Base-by-base conservation (phyloP, 2,797 vertebrate species). In the Sebastiscus albofasciatus region DNA sequence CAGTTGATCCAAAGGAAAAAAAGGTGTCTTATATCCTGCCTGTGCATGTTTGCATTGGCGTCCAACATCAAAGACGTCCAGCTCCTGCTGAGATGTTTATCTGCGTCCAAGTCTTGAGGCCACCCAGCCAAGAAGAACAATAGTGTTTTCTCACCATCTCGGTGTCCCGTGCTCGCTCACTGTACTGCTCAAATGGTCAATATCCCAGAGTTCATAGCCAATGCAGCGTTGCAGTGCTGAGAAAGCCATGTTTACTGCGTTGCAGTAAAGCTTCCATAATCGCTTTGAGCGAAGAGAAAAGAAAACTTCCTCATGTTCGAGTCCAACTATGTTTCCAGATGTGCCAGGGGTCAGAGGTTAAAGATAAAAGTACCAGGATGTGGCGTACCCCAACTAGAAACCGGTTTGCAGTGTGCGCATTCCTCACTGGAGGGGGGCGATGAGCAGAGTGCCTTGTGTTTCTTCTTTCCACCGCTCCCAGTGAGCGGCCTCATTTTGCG, bases 291-390 rank as follows among this genome's bases (percentile, higher is more conserved):
- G 8, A 72, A 93, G 96, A 95, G 88, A 95, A 97, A 97, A 96
- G 95, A 96, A 97, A 97, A 97, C 95, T 96, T 98, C 95, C 96
- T 96, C 93, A 81, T 96, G 92, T 96, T 97, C 93, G 94, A 94
- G 94, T 96, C 93, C 96, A 96, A 96, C 95, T 96, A 96, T 82
- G 94, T 97, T 99, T 98, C 98, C 98, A 99, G 97, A 99, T 99
- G 98, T 98, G 91, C 91, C 83, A 39, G 71, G 84, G 96, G 97
- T 97, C 96, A 97, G 94, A 95, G 97, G 97, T 97, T 94, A 94
- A 92, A 97, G 97, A 98, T 97, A 96, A 98, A 99, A 99, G 97
- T 97, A 97, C 97, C 95, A 95, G 95, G 94, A 98, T 97, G 96
- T 97, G 96, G 95, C 91, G 91, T 92, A 90, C 87, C 95, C 93